Evolutionary conservation across 2,797 vertebrate species (phyloP).

Genomic region (Champsocephalus gunnari): DNA sequence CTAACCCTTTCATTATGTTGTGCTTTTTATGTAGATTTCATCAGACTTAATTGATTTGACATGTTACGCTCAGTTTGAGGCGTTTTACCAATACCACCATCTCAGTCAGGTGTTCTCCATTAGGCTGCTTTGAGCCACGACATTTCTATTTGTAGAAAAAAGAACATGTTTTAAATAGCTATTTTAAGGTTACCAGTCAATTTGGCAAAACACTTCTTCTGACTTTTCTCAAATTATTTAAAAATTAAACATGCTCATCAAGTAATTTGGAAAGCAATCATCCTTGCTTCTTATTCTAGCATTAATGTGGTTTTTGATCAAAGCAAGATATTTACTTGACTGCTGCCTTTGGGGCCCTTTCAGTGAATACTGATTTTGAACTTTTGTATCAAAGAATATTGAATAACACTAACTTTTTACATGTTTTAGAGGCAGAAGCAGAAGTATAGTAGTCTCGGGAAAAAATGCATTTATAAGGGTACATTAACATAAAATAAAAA

Average conservation of each 20-base stretch:
- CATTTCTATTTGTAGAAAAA: neutral
- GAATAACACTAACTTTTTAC: constrained; percentile 10
- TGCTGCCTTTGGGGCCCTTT: constrained; percentile 22
- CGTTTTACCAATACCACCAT: too few relatives aligned
- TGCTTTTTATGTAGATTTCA: neutral
- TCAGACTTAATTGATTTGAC: neutral
- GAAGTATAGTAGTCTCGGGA: neutral
- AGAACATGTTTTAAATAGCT: neutral
- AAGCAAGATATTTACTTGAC: constrained; percentile 32
- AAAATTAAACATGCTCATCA: neutral
- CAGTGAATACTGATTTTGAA: constrained; percentile 30
- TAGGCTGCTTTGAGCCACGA: neutral
- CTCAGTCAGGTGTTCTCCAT: neutral
- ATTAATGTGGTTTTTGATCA: constrained; percentile 41
- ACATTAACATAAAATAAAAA: neutral
- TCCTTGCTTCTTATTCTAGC: constrained; percentile 31
- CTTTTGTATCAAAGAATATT: constrained; percentile 2
- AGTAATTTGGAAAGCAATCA: constrained; percentile 12
- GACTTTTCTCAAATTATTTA: constrained; percentile 2
- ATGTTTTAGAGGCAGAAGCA: constrained; percentile 5
- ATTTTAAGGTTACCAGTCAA: constrained; percentile 7
- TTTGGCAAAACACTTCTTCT: constrained; percentile 9
- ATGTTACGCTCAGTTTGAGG: neutral
- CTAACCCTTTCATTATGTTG: neutral
- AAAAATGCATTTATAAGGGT: neutral